These are phyloP conservation scores for Loxodonta africana DNA, from an alignment of 2,113 vertebrate species.

Conservation along the genomic window DNA sequence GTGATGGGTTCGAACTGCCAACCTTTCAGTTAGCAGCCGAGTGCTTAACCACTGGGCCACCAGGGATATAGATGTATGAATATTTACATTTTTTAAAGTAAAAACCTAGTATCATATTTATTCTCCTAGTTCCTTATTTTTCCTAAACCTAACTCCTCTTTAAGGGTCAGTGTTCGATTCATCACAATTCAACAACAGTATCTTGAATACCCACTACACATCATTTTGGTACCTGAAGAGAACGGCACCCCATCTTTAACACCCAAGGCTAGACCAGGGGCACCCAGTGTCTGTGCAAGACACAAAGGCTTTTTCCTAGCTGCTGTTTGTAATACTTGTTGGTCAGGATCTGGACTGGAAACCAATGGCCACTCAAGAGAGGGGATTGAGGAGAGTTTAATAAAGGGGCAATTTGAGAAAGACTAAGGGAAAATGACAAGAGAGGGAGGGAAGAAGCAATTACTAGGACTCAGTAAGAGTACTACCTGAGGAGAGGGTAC, in stretches of 20 bases:
- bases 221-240: neutral
- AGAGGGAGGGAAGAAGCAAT: neutral
- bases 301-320: neutral
- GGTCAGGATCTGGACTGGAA: neutral
- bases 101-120: neutral
- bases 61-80: neutral
- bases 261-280: neutral
- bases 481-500: neutral
- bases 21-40: neutral
- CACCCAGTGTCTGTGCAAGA: neutral
- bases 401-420: neutral
- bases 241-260: neutral
- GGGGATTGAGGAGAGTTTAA: neutral
- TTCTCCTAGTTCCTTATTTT: neutral
- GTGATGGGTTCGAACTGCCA: neutral
- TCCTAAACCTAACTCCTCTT: neutral
- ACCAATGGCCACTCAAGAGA: neutral
- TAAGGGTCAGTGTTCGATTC: neutral
- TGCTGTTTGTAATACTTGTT: fast-evolving
- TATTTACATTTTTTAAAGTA: neutral
- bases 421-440: neutral
- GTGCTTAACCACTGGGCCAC: neutral
- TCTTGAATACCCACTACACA: neutral
- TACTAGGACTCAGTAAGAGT: neutral
- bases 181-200: neutral